Base-by-base conservation (phyloP, 2,888 invertebrate species). In the Rhingia campestris region DNA sequence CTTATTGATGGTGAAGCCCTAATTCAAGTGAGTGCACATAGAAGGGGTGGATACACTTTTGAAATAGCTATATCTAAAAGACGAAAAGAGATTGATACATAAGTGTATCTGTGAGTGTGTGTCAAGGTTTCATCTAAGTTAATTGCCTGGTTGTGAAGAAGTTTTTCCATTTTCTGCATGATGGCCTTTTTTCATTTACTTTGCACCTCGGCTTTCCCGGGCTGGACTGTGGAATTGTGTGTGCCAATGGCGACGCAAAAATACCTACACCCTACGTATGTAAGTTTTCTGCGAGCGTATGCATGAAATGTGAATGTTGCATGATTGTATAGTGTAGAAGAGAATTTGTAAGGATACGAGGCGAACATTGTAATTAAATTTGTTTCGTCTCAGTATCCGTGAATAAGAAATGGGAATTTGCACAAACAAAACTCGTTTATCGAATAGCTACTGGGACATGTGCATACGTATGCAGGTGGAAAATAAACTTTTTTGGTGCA, bases 121-220 rank as follows among this genome's bases (percentile, higher is more conserved):
- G 70, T 64, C 64, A 53, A 61, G 59, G 84, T 66, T 70, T 69
- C 53, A 75, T 75, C 84, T 70, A 80, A 75, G 80, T 84, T 79
- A 84, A 69, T 84, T 81, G 80, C 59, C 47, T 63, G 58, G 75
- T 73, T 73, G 51, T 43, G 74, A 72, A 82, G 85, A 89, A 89
- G 87, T 89, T 89, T 89, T 88, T 89, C 86, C 88, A 89, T 89
- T 90, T 89, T 86, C 87, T 89, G 89, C 89, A 88, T 87, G 89
- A 88, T 87, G 87, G 86, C 86, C 79, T 87, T 88, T 89, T 87
- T 73, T 59, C 77, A 79, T 79, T 79, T 82, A 79, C 82, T 82
- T 79, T 79, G 39, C 69, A 74, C 41, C 58, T 45, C 49, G 43
- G 51, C 14, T 49, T 33, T 39, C 53, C 64, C 39, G 32, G 0